Percentiles rank a stretch among this genome's conserved stretches.
phyloP scores from a whole-genome alignment of 2,888 invertebrate species.

The Miltochrista miniata region DNA sequence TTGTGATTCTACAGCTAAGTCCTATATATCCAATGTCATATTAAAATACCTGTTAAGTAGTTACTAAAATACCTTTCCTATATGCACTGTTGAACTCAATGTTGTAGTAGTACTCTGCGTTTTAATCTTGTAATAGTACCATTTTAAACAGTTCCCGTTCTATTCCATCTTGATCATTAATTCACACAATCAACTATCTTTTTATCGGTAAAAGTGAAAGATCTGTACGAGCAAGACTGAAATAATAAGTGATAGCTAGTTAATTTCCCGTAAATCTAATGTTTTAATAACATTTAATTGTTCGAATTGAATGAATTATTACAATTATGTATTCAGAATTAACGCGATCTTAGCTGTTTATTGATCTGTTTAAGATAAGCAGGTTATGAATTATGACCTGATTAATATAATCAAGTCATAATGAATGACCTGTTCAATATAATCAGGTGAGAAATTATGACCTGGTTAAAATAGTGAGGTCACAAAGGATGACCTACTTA shows the following conservation, averaged over 20 bases:
- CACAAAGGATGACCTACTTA: too few species aligned
- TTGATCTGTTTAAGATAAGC: too few species aligned
- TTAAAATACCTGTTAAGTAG: constrained; percentile 54
- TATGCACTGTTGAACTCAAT: constrained; percentile 53
- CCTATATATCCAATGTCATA: constrained; percentile 64
- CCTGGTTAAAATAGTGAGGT: too few species aligned
- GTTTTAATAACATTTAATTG: neutral
- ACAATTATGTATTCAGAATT: neutral
- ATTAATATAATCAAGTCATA: too few species aligned
- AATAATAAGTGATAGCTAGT: constrained; percentile 39
- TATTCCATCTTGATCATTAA: constrained; percentile 15
- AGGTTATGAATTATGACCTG: too few species aligned
- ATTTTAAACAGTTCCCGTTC: constrained; percentile 19
- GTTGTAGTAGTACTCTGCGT: constrained; percentile 47
- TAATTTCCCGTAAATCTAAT: constrained; percentile 26
- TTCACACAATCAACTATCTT: constrained; percentile 22
- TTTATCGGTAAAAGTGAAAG: constrained; percentile 32
- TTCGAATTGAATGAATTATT: neutral
- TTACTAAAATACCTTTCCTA: constrained; percentile 39
- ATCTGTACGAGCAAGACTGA: constrained; percentile 46
- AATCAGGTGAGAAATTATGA: too few species aligned
- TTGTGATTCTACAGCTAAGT: constrained; percentile 68
- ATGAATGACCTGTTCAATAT: too few species aligned
- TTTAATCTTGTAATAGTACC: constrained; percentile 27
- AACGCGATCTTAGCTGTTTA: neutral